Base-by-base conservation (phyloP, 2,113 vertebrate species). In the Xiphophorus maculatus region DNA sequence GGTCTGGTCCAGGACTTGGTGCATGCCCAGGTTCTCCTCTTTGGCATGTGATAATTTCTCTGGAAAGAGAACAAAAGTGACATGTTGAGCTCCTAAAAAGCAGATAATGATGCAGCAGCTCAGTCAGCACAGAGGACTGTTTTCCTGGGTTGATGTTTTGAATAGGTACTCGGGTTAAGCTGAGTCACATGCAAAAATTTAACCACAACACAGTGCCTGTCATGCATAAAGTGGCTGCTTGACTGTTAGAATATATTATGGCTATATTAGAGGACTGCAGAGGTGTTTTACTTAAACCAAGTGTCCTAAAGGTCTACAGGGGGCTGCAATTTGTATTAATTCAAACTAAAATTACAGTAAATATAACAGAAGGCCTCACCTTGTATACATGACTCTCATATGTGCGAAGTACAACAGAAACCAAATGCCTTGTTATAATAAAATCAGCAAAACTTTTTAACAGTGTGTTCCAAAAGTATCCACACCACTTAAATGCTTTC, bases 1-100 rank as follows among this genome's bases (percentile, higher is more conserved):
- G 1, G 97, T 99, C 92, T 99, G 96, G 88, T 97, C 97, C 96
- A 98, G 95, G 86, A 97, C 96, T 94, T 97, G 95, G 64, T 97
- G 96, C 94, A 99, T 94, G 71, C 93, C 94, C 89, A 97, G 66
- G 73, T 97, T 98, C 88, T 98, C 97, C 81, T 97, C 97, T 92
- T 98, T 99, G 44, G 96, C 97, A 74, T 89, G 88, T 81, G 96
- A 93, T 71, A 99, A 86, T 95, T 98, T 97, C 85, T 97, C 97
- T 99, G 84, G 4, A 70, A 73, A 89, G 60, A 54, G 66, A 33
- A 74, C 66, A 48, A 71, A 71, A 54, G 29, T 15, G 66, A 88
- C 67, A 85, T 0, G 0, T 61, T 89, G 22, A 89, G 69, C n/a
- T 54, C 30, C 66, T 66, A 28, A 69, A 32, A 42, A 63, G 37